Evolutionary conservation across 2,888 invertebrate genomes (phyloP).

Genomic region (Ectemnius lituratus): DNA sequence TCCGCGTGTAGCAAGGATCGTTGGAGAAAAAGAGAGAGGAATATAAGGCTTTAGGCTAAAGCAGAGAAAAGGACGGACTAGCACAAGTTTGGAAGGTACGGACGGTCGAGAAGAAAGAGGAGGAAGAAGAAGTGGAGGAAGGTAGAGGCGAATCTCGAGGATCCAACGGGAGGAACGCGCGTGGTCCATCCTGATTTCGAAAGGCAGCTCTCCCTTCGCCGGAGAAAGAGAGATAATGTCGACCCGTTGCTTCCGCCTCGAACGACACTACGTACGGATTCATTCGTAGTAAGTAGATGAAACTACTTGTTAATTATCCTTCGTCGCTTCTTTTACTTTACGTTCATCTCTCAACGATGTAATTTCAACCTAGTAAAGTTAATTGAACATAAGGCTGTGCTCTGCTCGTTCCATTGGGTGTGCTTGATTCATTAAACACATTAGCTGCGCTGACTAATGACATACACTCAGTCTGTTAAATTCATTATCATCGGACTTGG

Average conservation of each 20-base stretch:
- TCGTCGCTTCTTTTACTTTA: too few relatives aligned
- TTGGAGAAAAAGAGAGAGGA: neutral
- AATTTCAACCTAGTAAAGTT: too few relatives aligned
- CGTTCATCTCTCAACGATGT: too few relatives aligned
- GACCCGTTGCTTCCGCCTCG: slow-evolving; percentile 57
- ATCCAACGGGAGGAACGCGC: slow-evolving; percentile 21
- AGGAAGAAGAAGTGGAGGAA: slow-evolving; percentile 23
- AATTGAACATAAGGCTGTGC: too few relatives aligned
- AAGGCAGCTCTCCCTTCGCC: slow-evolving; percentile 36
- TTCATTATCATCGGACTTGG: too few relatives aligned
- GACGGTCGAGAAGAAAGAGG: slow-evolving; percentile 8
- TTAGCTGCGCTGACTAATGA: neutral
- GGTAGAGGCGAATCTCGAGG: slow-evolving; percentile 12
- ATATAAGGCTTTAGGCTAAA: neutral
- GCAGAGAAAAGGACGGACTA: neutral
- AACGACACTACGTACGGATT: slow-evolving; percentile 57
- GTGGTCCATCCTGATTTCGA: slow-evolving; percentile 41
- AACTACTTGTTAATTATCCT: neutral
- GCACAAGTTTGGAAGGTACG: too few relatives aligned
- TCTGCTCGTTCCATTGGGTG: too few relatives aligned
- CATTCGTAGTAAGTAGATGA: slow-evolving; percentile 61
- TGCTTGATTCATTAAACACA: too few relatives aligned
- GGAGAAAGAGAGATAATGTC: slow-evolving; percentile 58
- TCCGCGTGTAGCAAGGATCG: slow-evolving; percentile 2
- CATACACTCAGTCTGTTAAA: too few relatives aligned